Evolutionary conservation across 2,797 vertebrate genomes (phyloP).

Genomic region (Mormyrus proboscirostris): DNA sequence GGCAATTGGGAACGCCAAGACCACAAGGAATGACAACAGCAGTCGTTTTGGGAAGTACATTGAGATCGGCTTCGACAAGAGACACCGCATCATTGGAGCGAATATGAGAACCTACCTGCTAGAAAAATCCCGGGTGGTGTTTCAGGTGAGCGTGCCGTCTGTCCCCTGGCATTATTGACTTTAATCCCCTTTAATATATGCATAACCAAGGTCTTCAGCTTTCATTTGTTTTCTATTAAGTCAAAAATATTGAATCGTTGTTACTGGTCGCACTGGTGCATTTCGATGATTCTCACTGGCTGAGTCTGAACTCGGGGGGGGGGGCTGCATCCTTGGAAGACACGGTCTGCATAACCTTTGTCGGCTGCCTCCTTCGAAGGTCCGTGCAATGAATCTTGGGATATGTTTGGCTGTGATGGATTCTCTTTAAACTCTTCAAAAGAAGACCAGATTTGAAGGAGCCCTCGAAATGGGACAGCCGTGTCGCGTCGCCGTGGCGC

Average conservation of each 20-base stretch:
- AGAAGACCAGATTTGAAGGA: not conserved
- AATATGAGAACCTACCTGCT: slow-evolving; percentile 96
- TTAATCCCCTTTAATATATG: not conserved
- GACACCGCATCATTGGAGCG: slow-evolving; percentile 81
- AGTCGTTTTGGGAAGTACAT: slow-evolving; percentile 98
- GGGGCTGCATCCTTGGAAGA: not conserved
- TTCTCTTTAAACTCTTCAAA: not conserved
- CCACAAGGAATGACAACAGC: slow-evolving; percentile 96
- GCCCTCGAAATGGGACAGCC: not conserved
- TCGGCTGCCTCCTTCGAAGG: not conserved
- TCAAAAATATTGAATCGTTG: not conserved
- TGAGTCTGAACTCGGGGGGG: not conserved
- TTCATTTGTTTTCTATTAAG: not conserved
- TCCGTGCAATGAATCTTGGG: not conserved
- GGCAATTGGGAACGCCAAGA: slow-evolving; percentile 97
- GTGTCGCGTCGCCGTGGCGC: not conserved
- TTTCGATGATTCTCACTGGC: not conserved
- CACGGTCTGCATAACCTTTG: not conserved
- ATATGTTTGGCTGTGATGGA: not conserved
- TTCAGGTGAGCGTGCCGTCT: slow-evolving; percentile 72
- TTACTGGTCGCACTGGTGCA: not conserved
- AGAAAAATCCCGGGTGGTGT: slow-evolving; percentile 97
- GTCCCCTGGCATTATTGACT: not conserved
- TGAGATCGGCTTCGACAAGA: slow-evolving; percentile 88
- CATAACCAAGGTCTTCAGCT: not conserved